Evolutionary conservation across 2,888 invertebrate species (phyloP).

Genomic region (Diogma glabrata): DNA sequence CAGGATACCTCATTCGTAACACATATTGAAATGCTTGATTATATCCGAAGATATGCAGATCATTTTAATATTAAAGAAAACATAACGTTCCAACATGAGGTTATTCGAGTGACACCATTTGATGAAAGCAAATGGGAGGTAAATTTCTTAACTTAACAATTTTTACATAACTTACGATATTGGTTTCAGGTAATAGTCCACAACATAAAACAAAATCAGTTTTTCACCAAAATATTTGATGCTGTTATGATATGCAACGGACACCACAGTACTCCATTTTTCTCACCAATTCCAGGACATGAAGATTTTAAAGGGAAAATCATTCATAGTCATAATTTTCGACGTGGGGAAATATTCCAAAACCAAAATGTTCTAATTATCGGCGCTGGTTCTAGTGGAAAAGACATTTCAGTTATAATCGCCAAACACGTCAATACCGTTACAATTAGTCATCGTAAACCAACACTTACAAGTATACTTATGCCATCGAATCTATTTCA

Average conservation of each 20-base stretch:
- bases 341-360: constrained; percentile 43
- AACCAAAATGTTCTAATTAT: constrained; percentile 57
- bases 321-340: constrained; percentile 68
- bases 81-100: constrained; percentile 33
- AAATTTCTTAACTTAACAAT: no score
- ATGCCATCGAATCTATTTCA: no score
- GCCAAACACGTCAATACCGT: constrained; percentile 49
- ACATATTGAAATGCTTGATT: constrained; percentile 56
- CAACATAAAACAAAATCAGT: constrained; percentile 31
- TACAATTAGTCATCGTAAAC: constrained; percentile 55
- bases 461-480: no score
- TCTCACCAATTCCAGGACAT: constrained; percentile 54
- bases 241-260: constrained; percentile 70
- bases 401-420: constrained; percentile 60
- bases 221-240: constrained; percentile 49
- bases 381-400: constrained; percentile 79
- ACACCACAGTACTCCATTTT: constrained; percentile 61
- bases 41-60: constrained; percentile 54
- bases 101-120: constrained; percentile 21
- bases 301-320: constrained; percentile 44
- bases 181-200: background rate
- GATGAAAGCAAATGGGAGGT: constrained; percentile 8
- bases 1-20: constrained; percentile 56
- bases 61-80: constrained; percentile 47
- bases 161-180: no score